Conservation (phyloP, 2,797 vertebrate genomes). For the Anguilla pacifica region DNA sequence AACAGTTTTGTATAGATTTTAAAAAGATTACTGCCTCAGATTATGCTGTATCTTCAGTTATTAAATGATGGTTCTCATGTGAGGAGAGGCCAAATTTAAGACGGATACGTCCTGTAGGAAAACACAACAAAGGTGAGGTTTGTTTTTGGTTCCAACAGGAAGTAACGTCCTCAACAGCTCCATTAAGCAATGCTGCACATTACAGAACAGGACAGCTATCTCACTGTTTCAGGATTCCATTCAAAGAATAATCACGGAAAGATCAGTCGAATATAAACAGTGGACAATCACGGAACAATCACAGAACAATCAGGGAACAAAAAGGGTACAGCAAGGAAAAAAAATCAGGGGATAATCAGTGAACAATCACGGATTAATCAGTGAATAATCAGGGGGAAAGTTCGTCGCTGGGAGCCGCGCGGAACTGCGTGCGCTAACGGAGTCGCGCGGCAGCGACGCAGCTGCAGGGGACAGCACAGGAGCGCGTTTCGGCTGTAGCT, state of each 20-base stretch:
- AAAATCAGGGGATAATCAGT: neutral
- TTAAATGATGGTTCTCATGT: neutral
- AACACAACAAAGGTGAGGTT: neutral
- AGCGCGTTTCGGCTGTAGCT: neutral
- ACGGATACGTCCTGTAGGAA: neutral
- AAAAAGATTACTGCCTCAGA: neutral
- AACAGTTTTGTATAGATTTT: neutral
- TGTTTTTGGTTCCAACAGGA: neutral
- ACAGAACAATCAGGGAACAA: constrained; percentile 23
- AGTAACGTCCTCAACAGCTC: neutral
- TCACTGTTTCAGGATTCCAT: neutral
- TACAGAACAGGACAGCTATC: neutral
- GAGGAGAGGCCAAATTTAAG: neutral
- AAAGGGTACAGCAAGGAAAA: neutral
- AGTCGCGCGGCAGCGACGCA: neutral
- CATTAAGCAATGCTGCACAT: neutral
- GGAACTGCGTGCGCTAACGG: neutral
- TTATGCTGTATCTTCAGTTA: neutral
- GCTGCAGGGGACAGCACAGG: neutral
- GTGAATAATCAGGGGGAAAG: neutral
- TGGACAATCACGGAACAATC: neutral
- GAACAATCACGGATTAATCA: neutral
- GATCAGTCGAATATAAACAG: neutral
- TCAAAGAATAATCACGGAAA: neutral
- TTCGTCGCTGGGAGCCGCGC: neutral